These are phyloP conservation scores for Paraescarpia echinospica DNA, from an alignment of 1,140 invertebrate species.

Conservation along the genomic window DNA sequence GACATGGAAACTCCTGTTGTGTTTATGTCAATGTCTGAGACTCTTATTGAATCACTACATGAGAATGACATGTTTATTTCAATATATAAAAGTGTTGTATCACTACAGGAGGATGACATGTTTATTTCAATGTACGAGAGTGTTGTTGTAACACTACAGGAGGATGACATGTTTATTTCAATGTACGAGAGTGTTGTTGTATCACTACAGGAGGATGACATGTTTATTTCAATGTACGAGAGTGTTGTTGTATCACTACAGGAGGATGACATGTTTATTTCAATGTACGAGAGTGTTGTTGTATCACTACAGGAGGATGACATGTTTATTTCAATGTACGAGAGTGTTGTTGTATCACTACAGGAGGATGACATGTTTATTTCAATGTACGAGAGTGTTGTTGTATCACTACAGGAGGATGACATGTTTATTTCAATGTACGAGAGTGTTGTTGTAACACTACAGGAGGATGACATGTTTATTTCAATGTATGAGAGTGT, in stretches of 20 bases:
- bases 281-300: conserved; percentile 51
- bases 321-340: conserved; percentile 62
- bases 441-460: no score
- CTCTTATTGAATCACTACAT: no score
- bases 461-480: neutral
- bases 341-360: no score
- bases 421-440: conserved; percentile 67
- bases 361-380: neutral
- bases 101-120: conserved; percentile 74
- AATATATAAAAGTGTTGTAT: conserved; percentile 50
- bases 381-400: conserved; percentile 50
- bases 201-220: conserved; percentile 69
- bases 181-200: conserved; percentile 51
- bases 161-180: neutral
- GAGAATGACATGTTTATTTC: neutral
- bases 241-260: no score
- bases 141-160: no score
- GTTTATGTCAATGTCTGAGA: no score
- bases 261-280: neutral
- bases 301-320: conserved; percentile 67
- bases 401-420: conserved; percentile 65
- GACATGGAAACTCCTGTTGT: no score
- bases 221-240: conserved; percentile 58
- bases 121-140: no score
- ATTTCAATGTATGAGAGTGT: conserved; percentile 49